These are phyloP conservation scores for Notospermus geniculatus DNA, from an alignment of 1,140 invertebrate species.

Conservation along the genomic window DNA sequence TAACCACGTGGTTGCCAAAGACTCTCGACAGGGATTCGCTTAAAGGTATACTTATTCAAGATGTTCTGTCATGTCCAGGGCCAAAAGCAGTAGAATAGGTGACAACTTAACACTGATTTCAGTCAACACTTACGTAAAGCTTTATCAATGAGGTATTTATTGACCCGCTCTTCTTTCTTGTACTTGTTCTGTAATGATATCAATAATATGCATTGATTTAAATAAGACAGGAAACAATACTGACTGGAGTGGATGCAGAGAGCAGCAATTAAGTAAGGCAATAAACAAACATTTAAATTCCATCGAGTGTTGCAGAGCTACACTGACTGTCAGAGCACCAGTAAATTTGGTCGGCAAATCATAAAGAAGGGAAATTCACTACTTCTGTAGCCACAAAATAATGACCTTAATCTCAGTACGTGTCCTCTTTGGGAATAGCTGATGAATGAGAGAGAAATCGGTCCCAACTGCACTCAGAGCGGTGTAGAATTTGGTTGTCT, in stretches of 20 bases:
- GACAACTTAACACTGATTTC: slow-evolving; percentile 23
- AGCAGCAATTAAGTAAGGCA: too few relatives aligned
- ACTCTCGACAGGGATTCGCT: slow-evolving; percentile 10
- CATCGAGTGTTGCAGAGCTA: too few relatives aligned
- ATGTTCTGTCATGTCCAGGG: too few relatives aligned
- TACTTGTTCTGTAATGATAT: slow-evolving; percentile 63
- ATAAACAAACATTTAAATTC: too few relatives aligned
- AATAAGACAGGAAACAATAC: too few relatives aligned
- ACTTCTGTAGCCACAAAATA: neutral
- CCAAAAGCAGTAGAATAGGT: too few relatives aligned
- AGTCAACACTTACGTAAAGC: slow-evolving; percentile 54
- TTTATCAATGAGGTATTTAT: slow-evolving; percentile 61
- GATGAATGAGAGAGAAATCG: slow-evolving; percentile 83
- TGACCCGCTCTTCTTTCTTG: slow-evolving; percentile 66
- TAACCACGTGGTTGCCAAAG: slow-evolving; percentile 29
- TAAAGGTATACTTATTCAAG: slow-evolving; percentile 16
- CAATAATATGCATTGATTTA: neutral
- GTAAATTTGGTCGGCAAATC: too few relatives aligned
- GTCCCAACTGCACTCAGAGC: slow-evolving; percentile 84
- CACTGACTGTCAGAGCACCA: too few relatives aligned
- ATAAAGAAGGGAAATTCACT: too few relatives aligned
- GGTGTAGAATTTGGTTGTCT: slow-evolving; percentile 82
- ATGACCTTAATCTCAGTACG: slow-evolving; percentile 73
- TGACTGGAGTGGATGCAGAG: too few relatives aligned
- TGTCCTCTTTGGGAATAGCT: slow-evolving; percentile 74